Percentiles rank a stretch among this genome's conserved stretches.
phyloP scores from a whole-genome alignment of 23 tunicate species.

The Oikopleura albicans region DNA sequence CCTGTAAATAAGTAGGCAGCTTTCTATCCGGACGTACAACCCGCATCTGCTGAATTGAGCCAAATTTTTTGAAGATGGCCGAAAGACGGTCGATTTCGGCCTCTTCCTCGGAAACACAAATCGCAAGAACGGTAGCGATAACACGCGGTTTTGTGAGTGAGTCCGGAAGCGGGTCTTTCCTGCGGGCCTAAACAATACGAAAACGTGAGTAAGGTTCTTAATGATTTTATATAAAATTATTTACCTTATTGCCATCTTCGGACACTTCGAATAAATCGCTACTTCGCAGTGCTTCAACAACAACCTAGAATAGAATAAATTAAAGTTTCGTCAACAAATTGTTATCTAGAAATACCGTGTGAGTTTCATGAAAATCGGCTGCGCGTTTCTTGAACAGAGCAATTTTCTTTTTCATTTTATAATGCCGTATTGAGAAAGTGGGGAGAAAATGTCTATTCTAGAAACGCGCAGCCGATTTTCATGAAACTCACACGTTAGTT shows the following conservation, averaged over 20 bases:
- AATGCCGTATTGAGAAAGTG: no score
- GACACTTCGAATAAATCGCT: slow-evolving; percentile 25
- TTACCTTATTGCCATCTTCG: slow-evolving; percentile 23
- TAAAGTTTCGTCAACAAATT: no score
- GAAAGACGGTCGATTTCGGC: slow-evolving; percentile 25
- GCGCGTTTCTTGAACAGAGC: no score
- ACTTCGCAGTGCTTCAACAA: slow-evolving; percentile 24
- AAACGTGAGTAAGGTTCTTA: no score
- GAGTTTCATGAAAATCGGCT: no score
- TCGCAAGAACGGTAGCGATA: slow-evolving; percentile 18
- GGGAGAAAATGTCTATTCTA: no score
- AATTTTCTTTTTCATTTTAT: no score
- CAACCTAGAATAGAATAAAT: neutral
- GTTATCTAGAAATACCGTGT: no score
- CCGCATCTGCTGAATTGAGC: slow-evolving; percentile 33
- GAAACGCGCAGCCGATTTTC: no score
- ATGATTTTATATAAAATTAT: no score
- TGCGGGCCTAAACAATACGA: slow-evolving; percentile 20
- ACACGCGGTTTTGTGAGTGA: neutral
- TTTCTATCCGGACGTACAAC: slow-evolving; percentile 29
- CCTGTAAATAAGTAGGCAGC: slow-evolving; percentile 28
- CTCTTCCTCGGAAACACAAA: slow-evolving; percentile 16
- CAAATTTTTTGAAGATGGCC: slow-evolving; percentile 25
- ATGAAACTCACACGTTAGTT: no score
- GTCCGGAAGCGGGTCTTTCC: slow-evolving; percentile 19